Conservation (phyloP, 1,140 invertebrate species). For the Pseudomyrmex dendroicus region DNA sequence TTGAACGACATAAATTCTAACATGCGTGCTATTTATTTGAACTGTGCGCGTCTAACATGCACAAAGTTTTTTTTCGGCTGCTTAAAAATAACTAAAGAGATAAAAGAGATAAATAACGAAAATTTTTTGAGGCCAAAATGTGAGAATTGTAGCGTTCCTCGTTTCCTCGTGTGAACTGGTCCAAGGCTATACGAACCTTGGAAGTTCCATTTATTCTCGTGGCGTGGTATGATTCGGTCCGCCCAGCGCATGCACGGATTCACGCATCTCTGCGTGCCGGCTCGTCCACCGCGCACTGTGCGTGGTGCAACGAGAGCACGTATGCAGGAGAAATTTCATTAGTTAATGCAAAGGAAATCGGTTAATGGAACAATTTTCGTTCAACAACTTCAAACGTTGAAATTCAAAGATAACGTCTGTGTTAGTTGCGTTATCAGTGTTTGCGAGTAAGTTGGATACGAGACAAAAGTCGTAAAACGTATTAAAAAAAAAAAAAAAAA, state of each 20-base stretch:
- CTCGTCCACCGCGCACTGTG: slow-evolving; percentile 79
- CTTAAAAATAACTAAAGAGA: slow-evolving; percentile 22
- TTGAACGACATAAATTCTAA: not conserved
- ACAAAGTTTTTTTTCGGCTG: slow-evolving; percentile 11
- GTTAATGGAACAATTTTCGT: not conserved
- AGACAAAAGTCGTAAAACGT: too few relatives aligned
- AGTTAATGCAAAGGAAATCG: slow-evolving; percentile 30
- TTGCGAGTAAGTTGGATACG: too few relatives aligned
- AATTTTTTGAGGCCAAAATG: slow-evolving; percentile 7
- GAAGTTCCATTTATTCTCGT: slow-evolving; percentile 79
- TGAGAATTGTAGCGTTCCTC: slow-evolving; percentile 17
- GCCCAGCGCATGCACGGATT: slow-evolving; percentile 83
- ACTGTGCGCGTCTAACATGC: not conserved
- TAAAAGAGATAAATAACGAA: not conserved
- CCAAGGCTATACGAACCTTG: slow-evolving; percentile 80
- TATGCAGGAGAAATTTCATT: slow-evolving; percentile 36
- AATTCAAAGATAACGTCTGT: too few relatives aligned
- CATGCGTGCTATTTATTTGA: not conserved
- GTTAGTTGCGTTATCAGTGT: too few relatives aligned
- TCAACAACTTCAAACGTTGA: not conserved
- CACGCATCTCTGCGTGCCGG: slow-evolving; percentile 73
- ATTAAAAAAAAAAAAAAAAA: too few relatives aligned
- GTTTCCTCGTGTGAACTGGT: slow-evolving; percentile 2
- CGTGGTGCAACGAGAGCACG: not conserved
- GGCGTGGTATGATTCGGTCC: slow-evolving; percentile 79